Percentiles rank a stretch among this genome's conserved stretches.
Conservation (phyloP, 2,797 vertebrate species). For the Muraenolepis orangiensis region DNA sequence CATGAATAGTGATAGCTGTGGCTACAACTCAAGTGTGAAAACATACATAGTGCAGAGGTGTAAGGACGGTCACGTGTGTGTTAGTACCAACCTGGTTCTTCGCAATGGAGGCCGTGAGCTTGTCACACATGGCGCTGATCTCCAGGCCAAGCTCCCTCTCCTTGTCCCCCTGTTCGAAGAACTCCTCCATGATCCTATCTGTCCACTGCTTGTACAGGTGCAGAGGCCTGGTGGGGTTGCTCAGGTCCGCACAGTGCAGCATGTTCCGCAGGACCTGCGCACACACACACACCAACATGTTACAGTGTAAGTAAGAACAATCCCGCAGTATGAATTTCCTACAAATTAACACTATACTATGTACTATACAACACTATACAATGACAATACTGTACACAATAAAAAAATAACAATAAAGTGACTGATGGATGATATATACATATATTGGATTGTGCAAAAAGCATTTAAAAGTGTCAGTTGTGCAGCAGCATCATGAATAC, state of each 20-base stretch:
- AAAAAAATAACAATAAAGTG: too few species aligned
- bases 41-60: not conserved
- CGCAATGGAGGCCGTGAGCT: constrained; percentile 80
- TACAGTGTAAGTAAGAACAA: too few species aligned
- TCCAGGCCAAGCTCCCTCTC: constrained; percentile 81
- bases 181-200: constrained; percentile 83
- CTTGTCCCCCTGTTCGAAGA: constrained; percentile 83
- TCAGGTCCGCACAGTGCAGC: constrained; percentile 83
- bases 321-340: too few species aligned
- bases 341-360: too few species aligned
- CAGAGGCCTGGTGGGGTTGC: constrained; percentile 81
- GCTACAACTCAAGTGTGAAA: not conserved
- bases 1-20: not conserved
- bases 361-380: too few species aligned
- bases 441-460: too few species aligned
- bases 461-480: too few species aligned
- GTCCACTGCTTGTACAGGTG: constrained; percentile 82
- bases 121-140: constrained; percentile 83
- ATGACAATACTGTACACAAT: too few species aligned
- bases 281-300: constrained; percentile 7
- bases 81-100: constrained; percentile 74
- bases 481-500: too few species aligned
- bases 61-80: too few species aligned
- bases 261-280: constrained; percentile 80
- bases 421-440: too few species aligned